Base-by-base conservation (phyloP, 2,888 invertebrate species). In the Drosophila quinaria region DNA sequence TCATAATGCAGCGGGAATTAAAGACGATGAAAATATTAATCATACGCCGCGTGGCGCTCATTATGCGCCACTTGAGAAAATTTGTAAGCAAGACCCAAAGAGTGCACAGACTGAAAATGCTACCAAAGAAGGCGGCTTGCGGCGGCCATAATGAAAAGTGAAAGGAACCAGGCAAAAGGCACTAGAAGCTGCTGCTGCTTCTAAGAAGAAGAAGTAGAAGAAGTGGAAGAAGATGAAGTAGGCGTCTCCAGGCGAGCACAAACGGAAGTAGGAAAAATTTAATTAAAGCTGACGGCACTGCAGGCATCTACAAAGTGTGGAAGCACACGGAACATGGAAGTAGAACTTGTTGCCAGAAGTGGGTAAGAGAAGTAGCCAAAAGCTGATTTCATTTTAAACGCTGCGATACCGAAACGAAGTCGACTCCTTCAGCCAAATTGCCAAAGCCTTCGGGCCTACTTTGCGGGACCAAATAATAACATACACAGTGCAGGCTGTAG, bases 41-140 rank as follows among this genome's bases (percentile, higher is more conserved):
- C 86, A 86, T 80, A 86, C 86, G 90, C 87, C 87, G 86, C 84
- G 87, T 88, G 89, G 75, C 84, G 78, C 90, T 89, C 87, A 85
- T 85, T 85, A 85, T 85, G 88, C 89, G 80, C 71, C 88, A 87
- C 84, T 85, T 80, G 86, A 84, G 84, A 52, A 55, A 74, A 74
- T 72, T 80, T 74, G 65, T 65, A 54, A 52, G 68, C 33, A 58
- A 70, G 60, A 56, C 51, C 58, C 55, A 33, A 67, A 71, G 64
- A 51, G 49, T 47, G 47, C 46, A 39, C 42, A 54, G 17, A 42
- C 35, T 29, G 47, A 59, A 61, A 46, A 59, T 50, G 42, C 33
- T 22, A 1, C 25, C 58, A 49, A 39, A 31, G 60, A 33, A 56
- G 55, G n/a, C 42, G 44, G 15, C 55, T 44, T 31, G 60, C 58